These are phyloP conservation scores for Hemicentrotus pulcherrimus DNA, from an alignment of 35 echinoderm and acorn worm species.

Conservation along the genomic window DNA sequence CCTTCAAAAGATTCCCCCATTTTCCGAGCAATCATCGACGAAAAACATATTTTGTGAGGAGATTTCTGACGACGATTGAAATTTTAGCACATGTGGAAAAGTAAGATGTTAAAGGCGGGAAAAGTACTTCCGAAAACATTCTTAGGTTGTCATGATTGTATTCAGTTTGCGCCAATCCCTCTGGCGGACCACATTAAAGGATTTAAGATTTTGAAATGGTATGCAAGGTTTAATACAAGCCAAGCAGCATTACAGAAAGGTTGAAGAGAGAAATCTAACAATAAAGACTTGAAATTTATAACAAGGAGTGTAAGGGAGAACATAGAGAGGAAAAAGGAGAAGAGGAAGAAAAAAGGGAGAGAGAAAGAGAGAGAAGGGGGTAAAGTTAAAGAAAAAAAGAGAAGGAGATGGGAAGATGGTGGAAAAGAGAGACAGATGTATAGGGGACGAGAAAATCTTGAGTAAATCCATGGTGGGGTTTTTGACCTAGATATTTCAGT, in stretches of 20 bases:
- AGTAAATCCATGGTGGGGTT: conserved; percentile 27
- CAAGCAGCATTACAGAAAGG: neutral
- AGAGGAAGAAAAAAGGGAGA: neutral
- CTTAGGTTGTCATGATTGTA: conserved; percentile 9
- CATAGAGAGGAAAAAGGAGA: neutral
- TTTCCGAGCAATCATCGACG: neutral
- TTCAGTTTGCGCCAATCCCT: neutral
- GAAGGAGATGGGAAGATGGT: neutral
- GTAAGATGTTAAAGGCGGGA: conserved; percentile 1
- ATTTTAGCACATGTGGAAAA: conserved; percentile 23
- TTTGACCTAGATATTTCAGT: conserved; percentile 31
- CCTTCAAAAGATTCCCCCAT: neutral
- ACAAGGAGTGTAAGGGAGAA: neutral
- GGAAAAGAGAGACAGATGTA: neutral
- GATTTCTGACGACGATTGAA: conserved; percentile 35
- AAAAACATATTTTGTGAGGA: conserved; percentile 23
- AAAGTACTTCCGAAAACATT: conserved; percentile 44
- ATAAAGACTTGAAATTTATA: too few species aligned
- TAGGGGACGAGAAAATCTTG: neutral
- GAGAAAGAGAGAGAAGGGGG: neutral
- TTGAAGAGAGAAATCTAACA: neutral
- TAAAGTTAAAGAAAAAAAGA: neutral
- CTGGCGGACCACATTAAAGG: conserved; percentile 26
- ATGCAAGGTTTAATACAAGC: neutral
- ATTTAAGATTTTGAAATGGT: neutral